Conservation (phyloP, 2,113 vertebrate species). For the Pandion haliaetus region DNA sequence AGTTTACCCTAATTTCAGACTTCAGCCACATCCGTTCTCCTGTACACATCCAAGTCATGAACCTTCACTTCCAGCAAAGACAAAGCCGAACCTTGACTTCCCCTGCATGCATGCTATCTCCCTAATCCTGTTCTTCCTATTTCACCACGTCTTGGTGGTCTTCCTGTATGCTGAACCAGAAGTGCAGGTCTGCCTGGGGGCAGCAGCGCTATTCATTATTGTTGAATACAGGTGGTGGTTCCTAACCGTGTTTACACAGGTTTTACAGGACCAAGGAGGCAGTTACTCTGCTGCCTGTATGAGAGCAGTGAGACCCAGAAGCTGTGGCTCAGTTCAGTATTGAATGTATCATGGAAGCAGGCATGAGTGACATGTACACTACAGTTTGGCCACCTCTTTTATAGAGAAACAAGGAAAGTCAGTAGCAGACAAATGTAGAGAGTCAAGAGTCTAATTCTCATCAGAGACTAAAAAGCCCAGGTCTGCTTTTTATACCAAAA, state of each 20-base stretch:
- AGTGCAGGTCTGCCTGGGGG: neutral
- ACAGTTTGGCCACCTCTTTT: neutral
- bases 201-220: neutral
- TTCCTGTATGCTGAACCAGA: neutral
- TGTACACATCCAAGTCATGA: neutral
- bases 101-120: neutral
- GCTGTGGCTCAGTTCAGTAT: neutral
- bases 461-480: neutral
- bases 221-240: neutral
- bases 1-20: neutral
- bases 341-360: neutral
- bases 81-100: neutral
- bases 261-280: neutral
- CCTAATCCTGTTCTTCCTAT: neutral
- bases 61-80: neutral
- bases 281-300: neutral
- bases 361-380: fast-evolving
- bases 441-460: neutral
- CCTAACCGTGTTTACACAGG: neutral
- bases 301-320: neutral
- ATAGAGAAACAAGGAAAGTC: neutral
- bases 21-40: neutral
- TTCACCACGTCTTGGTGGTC: neutral
- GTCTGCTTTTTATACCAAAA: neutral
- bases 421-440: neutral